These are phyloP conservation scores for Oryzias dopingdopingensis DNA, from an alignment of 2,797 vertebrate species.

Conservation along the genomic window DNA sequence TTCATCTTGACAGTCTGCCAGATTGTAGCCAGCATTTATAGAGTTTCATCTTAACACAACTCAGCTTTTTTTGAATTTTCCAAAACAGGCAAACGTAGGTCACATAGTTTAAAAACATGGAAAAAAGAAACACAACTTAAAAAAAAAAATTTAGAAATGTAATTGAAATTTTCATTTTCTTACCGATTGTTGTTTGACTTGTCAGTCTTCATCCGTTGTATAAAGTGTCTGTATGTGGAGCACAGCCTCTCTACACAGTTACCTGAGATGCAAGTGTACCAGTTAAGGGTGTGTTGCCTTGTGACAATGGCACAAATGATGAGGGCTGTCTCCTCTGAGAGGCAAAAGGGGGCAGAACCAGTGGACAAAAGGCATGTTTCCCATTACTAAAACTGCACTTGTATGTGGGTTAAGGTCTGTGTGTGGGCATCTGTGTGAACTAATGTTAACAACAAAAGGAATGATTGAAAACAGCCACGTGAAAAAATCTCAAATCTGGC, in stretches of 20 bases:
- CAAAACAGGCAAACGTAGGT: too few relatives aligned
- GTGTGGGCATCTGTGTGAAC: too few relatives aligned
- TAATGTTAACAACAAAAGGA: too few relatives aligned
- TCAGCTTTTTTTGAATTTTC: background rate
- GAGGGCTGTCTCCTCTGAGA: slow-evolving; percentile 1
- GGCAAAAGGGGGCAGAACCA: slow-evolving; percentile 14
- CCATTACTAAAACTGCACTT: background rate
- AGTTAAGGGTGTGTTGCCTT: slow-evolving; percentile 39
- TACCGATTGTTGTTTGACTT: slow-evolving; percentile 38
- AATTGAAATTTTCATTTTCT: slow-evolving; percentile 14
- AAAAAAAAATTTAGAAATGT: background rate
- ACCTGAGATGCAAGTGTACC: slow-evolving; percentile 40
- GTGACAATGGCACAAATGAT: slow-evolving; percentile 17
- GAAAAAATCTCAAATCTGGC: too few relatives aligned
- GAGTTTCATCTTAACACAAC: background rate
- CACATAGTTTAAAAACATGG: background rate
- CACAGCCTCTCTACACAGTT: slow-evolving; percentile 16
- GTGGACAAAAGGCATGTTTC: background rate
- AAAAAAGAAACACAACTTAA: background rate
- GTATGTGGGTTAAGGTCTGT: background rate
- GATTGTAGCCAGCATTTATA: too few relatives aligned
- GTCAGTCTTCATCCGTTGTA: slow-evolving; percentile 1
- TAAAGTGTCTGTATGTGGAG: background rate
- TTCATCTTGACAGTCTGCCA: too few relatives aligned
- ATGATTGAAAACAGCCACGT: too few relatives aligned